These are phyloP conservation scores for Agrochola macilenta DNA, from an alignment of 2,888 invertebrate species.

Conservation along the genomic window DNA sequence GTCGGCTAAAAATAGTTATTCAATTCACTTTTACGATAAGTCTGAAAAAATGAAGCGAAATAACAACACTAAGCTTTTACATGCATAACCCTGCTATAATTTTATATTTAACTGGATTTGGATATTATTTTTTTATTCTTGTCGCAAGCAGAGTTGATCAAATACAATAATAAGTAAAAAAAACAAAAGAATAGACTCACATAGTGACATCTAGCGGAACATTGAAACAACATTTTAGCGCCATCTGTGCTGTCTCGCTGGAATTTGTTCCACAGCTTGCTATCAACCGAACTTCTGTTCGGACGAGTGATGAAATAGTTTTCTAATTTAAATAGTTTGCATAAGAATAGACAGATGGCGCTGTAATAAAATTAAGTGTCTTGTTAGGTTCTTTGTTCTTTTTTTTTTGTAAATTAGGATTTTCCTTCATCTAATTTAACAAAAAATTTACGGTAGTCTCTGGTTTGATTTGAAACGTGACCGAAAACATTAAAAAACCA, in stretches of 20 bases:
- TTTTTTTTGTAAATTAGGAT: background rate
- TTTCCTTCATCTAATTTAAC: too few species aligned
- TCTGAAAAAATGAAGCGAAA: background rate
- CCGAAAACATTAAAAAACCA: too few species aligned
- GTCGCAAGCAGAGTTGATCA: too few species aligned
- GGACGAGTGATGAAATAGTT: background rate
- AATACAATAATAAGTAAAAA: background rate
- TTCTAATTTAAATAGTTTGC: background rate
- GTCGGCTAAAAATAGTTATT: too few species aligned
- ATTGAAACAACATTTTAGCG: slow-evolving; percentile 14
- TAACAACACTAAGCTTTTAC: background rate
- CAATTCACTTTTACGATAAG: background rate
- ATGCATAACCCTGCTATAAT: fast-evolving
- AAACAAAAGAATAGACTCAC: background rate
- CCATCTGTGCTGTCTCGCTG: slow-evolving; percentile 34
- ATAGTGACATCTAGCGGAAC: slow-evolving; percentile 57
- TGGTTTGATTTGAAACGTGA: background rate
- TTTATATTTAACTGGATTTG: background rate
- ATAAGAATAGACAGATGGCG: slow-evolving; percentile 26
- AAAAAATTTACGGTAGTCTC: too few species aligned
- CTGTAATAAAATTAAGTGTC: background rate
- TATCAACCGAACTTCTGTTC: background rate
- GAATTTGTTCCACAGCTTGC: slow-evolving; percentile 10
- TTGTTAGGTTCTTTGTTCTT: background rate
- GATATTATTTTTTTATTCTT: background rate